phyloP scores from a whole-genome alignment of 2,797 vertebrate genomes.

The Philypnodon macrostomus region DNA sequence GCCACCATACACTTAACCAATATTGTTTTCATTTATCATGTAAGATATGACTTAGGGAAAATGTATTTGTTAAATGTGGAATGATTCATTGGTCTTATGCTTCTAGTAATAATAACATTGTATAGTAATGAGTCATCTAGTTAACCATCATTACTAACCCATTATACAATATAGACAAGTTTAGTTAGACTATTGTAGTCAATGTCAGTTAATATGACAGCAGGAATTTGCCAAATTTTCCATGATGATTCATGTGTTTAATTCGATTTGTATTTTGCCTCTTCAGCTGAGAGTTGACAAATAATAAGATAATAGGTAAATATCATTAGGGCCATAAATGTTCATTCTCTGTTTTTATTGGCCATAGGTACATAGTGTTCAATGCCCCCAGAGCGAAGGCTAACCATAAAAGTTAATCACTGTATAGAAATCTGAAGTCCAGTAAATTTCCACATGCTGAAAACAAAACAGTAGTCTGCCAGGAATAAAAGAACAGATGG shows the following conservation, averaged over 20 bases:
- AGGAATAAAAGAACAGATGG: slow-evolving; percentile 66
- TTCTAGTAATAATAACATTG: background rate
- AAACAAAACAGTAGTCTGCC: slow-evolving; percentile 67
- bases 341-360: slow-evolving; percentile 85
- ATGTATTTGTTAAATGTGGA: too few relatives aligned
- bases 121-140: background rate
- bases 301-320: slow-evolving; percentile 81
- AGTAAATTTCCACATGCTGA: slow-evolving; percentile 83
- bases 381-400: slow-evolving; percentile 78
- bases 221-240: slow-evolving; percentile 65
- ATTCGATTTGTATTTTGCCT: slow-evolving; percentile 70
- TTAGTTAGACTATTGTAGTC: slow-evolving; percentile 2
- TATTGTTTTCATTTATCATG: too few relatives aligned
- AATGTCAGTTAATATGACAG: slow-evolving; percentile 27
- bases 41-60: too few relatives aligned
- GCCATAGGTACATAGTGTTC: slow-evolving; percentile 79
- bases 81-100: too few relatives aligned
- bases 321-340: slow-evolving; percentile 77
- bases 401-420: slow-evolving; percentile 85
- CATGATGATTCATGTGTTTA: slow-evolving; percentile 71
- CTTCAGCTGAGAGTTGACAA: slow-evolving; percentile 76
- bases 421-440: slow-evolving; percentile 82
- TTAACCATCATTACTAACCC: background rate
- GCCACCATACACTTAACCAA: too few relatives aligned
- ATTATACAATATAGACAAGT: background rate